A percentile compares a stretch with the other conserved stretches of the same genome.
phyloP scores from a whole-genome alignment of 2,113 vertebrate species.

The Lepisosteus osseus region DNA sequence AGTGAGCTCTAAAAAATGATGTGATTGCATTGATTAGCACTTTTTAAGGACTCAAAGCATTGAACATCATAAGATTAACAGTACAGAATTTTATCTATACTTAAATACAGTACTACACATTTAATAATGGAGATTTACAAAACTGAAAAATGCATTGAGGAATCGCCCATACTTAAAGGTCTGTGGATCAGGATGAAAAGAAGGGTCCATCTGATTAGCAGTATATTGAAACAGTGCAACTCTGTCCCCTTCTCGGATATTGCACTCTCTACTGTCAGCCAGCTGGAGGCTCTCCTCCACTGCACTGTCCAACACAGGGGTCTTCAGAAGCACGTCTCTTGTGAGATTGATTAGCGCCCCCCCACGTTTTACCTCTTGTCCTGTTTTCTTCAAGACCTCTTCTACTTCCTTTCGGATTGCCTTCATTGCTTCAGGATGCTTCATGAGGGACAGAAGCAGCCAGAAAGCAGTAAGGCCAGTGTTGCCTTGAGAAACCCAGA shows the following conservation, averaged over 20 bases:
- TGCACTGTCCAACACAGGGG: slow-evolving; percentile 64
- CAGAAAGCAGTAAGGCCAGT: slow-evolving; percentile 83
- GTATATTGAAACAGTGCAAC: slow-evolving; percentile 80
- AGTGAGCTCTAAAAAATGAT: too few species aligned
- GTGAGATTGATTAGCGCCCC: slow-evolving; percentile 56
- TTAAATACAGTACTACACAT: too few species aligned
- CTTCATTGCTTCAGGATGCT: slow-evolving; percentile 78
- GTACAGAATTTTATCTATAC: too few species aligned
- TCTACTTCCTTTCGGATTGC: slow-evolving; percentile 74
- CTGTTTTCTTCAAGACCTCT: slow-evolving; percentile 50
- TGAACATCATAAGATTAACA: too few species aligned
- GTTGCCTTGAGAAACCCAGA: slow-evolving; percentile 91
- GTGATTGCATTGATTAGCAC: too few species aligned
- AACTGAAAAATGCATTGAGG: slow-evolving; percentile 51
- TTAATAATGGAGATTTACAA: too few species aligned
- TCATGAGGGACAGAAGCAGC: slow-evolving; percentile 83
- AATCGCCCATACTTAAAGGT: slow-evolving; percentile 71
- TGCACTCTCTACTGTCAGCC: slow-evolving; percentile 70
- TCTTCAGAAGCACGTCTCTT: slow-evolving; percentile 64
- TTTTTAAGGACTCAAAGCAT: too few species aligned
- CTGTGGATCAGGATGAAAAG: slow-evolving; percentile 75
- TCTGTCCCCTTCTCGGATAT: slow-evolving; percentile 75
- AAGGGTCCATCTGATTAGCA: slow-evolving; percentile 83
- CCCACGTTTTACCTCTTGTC: slow-evolving; percentile 50
- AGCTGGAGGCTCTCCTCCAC: slow-evolving; percentile 73